Evolutionary conservation across 2,113 vertebrate genomes (phyloP), one percentile per base, ranked within the genome.

Genomic region (Scomber scombrus): DNA sequence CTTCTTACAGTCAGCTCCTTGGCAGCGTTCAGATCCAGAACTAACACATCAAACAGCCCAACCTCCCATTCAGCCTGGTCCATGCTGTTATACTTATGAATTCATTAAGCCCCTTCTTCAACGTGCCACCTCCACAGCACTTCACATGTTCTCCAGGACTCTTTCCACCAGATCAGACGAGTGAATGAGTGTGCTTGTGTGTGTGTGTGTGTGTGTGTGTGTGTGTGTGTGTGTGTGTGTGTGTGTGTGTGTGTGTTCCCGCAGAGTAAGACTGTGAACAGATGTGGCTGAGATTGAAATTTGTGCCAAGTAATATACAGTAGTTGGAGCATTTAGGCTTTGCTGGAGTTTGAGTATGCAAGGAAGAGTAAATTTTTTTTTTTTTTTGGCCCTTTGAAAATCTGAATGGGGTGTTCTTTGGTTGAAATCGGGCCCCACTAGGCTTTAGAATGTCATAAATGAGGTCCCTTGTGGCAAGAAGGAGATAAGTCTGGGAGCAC

Each of bases 391-490:
- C 12, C 58, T 83, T 87, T 77, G 55, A 64, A 81, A 64, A 61
- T 68, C 31, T 63, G 56, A 66, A 51, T 50, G 0, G 51, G 52
- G 58, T 64, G 72, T 71, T 64, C 10, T 68, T 54, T 55, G 43
- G 76, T 80, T 84, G 52, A 82, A 76, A 76, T 72, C 47, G 49
- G 31, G 66, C 43, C 50, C 70, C 0, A 9, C 58, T 46, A 40
- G 64, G 62, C 72, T 82, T 64, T 13, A 65, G 65, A 67, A 69
- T 57, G 56, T 62, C 72, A 69, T 80, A 80, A 84, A 85, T 81
- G 19, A 82, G 75, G 58, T 84, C 75, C 75, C 78, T 75, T 62
- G 75, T 80, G 78, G 62, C 46, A 57, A 31, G 34, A 57, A 9
- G 3, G 5, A 70, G 68, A 81, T 83, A 81, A 85, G 66, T 75